Evolutionary conservation across 2,888 invertebrate species (phyloP).

Genomic region (Chrysopilus asiliformis): DNA sequence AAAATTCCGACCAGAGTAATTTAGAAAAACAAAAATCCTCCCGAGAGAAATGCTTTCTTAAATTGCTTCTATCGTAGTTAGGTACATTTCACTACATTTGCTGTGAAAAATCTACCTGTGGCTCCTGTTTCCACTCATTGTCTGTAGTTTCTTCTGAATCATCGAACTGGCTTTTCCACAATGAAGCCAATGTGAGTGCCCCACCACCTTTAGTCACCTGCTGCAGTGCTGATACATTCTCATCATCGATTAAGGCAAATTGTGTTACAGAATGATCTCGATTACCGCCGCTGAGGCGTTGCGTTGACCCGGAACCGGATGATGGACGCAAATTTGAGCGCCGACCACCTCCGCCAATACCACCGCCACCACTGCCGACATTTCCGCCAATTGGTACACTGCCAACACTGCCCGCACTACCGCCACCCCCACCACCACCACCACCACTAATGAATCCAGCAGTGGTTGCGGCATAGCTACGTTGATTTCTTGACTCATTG

Average conservation of each 20-base stretch:
- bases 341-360: slow-evolving; percentile 21
- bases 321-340: slow-evolving; percentile 29
- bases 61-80: no score
- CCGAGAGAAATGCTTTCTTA: no score
- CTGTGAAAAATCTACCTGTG: slow-evolving; percentile 28
- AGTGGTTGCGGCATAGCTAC: slow-evolving; percentile 13
- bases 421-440: slow-evolving; percentile 11
- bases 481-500: slow-evolving; percentile 11
- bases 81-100: no score
- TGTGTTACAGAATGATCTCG: slow-evolving; percentile 78
- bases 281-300: slow-evolving; percentile 34
- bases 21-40: no score
- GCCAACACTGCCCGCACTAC: slow-evolving; percentile 5
- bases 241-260: slow-evolving; percentile 86
- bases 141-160: slow-evolving; percentile 91
- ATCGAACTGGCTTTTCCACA: slow-evolving; percentile 93
- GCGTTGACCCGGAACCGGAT: slow-evolving; percentile 20
- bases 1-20: no score
- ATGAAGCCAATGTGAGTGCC: slow-evolving; percentile 79
- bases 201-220: slow-evolving; percentile 83
- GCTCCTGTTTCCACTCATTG: slow-evolving; percentile 86
- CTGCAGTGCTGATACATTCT: slow-evolving; percentile 77
- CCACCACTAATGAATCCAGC: slow-evolving; percentile 8
- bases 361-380: slow-evolving; percentile 22
- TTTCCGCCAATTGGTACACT: no score